Conservation (phyloP, 2,797 vertebrate genomes). For the Micromesistius poutassou region DNA sequence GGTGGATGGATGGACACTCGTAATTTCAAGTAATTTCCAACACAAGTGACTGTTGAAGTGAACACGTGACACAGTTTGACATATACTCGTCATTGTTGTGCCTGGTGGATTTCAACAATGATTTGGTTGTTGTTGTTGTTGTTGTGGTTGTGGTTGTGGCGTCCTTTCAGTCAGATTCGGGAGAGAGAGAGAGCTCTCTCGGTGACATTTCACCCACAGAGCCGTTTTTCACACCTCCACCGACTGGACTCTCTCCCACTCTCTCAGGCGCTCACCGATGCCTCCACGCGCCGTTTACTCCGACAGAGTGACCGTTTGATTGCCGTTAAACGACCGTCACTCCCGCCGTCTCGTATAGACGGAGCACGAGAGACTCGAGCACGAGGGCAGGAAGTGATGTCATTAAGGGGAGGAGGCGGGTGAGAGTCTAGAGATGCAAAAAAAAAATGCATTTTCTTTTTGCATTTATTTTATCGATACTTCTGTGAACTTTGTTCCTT, state of each 20-base stretch:
- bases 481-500: no score
- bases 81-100: not conserved
- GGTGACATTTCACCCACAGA: conserved; percentile 78
- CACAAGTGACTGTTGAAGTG: no score
- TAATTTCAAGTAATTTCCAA: no score
- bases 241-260: conserved; percentile 77
- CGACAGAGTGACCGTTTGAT: conserved; percentile 14
- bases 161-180: conserved; percentile 57
- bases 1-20: no score
- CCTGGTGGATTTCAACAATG: not conserved
- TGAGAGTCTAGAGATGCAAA: no score
- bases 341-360: no score
- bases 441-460: no score
- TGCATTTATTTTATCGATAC: no score
- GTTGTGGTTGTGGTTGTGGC: conserved; percentile 35
- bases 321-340: conserved; percentile 10
- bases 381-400: not conserved
- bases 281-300: conserved; percentile 46
- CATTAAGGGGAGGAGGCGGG: no score
- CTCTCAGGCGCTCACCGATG: conserved; percentile 24
- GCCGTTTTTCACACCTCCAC: conserved; percentile 74
- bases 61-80: no score
- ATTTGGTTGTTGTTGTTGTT: conserved; percentile 16
- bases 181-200: conserved; percentile 71
- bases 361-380: no score